Conservation (phyloP, 2,797 vertebrate species). For the Sebastes cheni region DNA sequence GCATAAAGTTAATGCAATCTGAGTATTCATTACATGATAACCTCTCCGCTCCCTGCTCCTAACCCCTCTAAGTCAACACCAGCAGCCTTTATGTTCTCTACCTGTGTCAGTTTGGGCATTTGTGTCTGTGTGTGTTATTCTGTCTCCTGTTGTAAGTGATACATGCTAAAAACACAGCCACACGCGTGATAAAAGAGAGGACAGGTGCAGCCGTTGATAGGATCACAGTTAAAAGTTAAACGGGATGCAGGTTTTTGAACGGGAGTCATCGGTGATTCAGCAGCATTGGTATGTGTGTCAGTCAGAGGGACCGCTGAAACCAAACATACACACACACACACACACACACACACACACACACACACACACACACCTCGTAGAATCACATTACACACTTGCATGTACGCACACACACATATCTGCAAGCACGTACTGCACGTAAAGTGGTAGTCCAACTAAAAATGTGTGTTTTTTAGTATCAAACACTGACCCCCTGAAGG, state of each 20-base stretch:
- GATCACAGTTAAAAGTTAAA: neutral
- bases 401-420: neutral
- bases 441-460: neutral
- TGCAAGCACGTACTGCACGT: too few species aligned
- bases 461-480: neutral
- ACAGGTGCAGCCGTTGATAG: constrained; percentile 25
- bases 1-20: neutral
- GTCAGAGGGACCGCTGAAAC: neutral
- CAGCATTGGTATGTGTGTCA: constrained; percentile 28
- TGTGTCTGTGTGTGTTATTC: constrained; percentile 9
- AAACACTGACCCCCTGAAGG: neutral
- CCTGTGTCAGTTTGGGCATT: neutral
- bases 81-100: neutral
- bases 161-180: neutral
- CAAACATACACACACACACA: constrained; percentile 2
- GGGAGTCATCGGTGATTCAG: constrained; percentile 62
- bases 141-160: constrained; percentile 17
- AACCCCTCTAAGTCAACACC: constrained; percentile 22
- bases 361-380: neutral
- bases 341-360: constrained; percentile 2
- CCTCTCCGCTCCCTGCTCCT: constrained; percentile 10
- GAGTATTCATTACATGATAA: neutral
- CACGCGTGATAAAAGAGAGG: constrained; percentile 27
- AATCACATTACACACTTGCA: neutral
- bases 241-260: neutral